A percentile compares a stretch with the other conserved stretches of the same genome.
phyloP scores from a whole-genome alignment of 2,888 invertebrate species.

The Scelioninae gen. 1 region DNA sequence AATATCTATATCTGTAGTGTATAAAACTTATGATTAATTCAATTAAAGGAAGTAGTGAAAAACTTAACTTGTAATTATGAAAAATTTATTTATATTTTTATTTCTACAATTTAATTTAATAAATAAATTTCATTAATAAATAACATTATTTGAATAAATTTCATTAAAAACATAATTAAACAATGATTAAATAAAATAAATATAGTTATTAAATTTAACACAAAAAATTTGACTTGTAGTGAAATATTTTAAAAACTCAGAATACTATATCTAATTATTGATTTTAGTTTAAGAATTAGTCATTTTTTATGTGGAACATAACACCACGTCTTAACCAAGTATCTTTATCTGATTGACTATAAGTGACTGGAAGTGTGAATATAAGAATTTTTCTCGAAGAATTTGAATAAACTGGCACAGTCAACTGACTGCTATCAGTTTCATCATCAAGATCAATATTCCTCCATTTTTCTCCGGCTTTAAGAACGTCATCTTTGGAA shows the following conservation, averaged over 20 bases:
- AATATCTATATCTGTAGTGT: background rate
- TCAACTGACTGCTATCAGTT: conserved; percentile 70
- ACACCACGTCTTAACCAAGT: conserved; percentile 81
- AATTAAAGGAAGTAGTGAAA: background rate
- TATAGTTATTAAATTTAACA: background rate
- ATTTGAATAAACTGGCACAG: conserved; percentile 80
- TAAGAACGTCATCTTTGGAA: conserved; percentile 66
- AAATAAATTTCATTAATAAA: no score
- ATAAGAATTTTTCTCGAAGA: conserved; percentile 78
- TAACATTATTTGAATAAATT: no score
- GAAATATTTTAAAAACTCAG: background rate
- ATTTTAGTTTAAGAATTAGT: conserved; percentile 35
- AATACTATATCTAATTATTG: background rate
- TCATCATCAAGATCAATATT: conserved; percentile 64
- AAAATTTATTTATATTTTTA: background rate
- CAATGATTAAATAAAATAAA: no score
- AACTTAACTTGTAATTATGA: background rate
- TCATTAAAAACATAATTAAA: no score
- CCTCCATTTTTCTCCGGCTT: conserved; percentile 44
- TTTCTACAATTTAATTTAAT: no score
- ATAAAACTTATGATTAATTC: background rate
- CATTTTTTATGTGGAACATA: conserved; percentile 77
- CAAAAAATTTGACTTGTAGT: background rate
- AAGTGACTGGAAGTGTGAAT: conserved; percentile 79
- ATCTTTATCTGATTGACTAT: conserved; percentile 75